Percentiles rank a stretch among this genome's conserved stretches.
Evolutionary conservation across 2,888 invertebrate species (phyloP).

Genomic region (Cepaea hortensis): DNA sequence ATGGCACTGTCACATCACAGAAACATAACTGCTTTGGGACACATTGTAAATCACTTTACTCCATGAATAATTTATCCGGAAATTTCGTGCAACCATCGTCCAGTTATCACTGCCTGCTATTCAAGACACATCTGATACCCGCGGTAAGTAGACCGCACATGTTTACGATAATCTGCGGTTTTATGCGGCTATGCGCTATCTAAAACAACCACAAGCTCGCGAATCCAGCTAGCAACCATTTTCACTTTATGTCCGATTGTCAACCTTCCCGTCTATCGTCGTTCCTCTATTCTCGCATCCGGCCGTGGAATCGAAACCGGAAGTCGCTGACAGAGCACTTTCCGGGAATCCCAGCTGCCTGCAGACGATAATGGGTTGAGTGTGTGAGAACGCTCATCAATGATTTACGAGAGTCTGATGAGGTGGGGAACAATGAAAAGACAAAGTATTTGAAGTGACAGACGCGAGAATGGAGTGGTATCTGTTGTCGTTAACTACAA

Average conservation of each 20-base stretch:
- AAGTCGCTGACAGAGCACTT: constrained; percentile 28
- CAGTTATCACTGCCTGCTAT: no score
- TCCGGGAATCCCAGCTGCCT: constrained; percentile 28
- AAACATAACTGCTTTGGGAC: no score
- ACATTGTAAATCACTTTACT: no score
- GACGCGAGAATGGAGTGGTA: not conserved
- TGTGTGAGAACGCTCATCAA: constrained; percentile 19
- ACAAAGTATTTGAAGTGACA: not conserved
- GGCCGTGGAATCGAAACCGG: constrained; percentile 36
- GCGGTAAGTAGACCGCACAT: not conserved
- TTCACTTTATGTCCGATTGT: constrained; percentile 24
- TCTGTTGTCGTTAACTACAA: not conserved
- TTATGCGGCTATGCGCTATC: not conserved
- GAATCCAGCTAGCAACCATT: not conserved
- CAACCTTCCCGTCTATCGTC: constrained; percentile 31
- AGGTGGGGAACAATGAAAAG: not conserved
- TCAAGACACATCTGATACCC: not conserved
- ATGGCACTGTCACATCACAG: no score
- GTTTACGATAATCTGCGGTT: not conserved
- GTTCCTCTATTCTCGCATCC: constrained; percentile 28
- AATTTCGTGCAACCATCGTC: no score
- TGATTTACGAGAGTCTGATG: constrained; percentile 25
- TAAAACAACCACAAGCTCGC: not conserved
- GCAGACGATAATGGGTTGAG: constrained; percentile 21
- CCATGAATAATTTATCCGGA: no score